Conservation (phyloP, 1,140 invertebrate genomes). For the Papilio dardanus region DNA sequence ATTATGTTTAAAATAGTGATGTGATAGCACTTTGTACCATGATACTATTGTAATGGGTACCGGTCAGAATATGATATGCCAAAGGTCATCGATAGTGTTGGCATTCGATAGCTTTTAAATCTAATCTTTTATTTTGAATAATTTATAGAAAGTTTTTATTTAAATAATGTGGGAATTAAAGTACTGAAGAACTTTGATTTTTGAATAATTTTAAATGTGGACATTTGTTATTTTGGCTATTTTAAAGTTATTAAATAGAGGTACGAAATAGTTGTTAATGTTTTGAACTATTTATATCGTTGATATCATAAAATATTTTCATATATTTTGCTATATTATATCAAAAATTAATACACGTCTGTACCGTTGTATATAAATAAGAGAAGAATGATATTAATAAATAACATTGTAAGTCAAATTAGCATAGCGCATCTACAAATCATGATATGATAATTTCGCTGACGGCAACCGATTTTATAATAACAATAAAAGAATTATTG, state of each 20-base stretch:
- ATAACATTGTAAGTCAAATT: constrained; percentile 28
- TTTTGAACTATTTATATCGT: no score
- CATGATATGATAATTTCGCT: constrained; percentile 28
- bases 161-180: neutral
- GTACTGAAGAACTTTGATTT: no score
- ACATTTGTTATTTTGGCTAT: no score
- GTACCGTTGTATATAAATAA: constrained; percentile 12
- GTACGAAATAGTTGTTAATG: no score
- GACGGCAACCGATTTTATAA: constrained; percentile 20
- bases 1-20: constrained; percentile 60
- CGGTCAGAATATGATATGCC: constrained; percentile 60
- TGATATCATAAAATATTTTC: no score
- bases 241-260: no score
- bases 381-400: constrained; percentile 20
- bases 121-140: constrained; percentile 54
- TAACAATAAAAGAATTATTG: constrained; percentile 24
- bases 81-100: constrained; percentile 51
- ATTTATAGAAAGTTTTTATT: neutral
- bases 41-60: constrained; percentile 59
- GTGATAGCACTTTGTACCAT: constrained; percentile 59
- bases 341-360: neutral
- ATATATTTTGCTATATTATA: neutral
- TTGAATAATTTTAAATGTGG: no score
- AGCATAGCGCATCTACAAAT: constrained; percentile 31
- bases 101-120: constrained; percentile 55